Base-by-base conservation (phyloP, 2,888 invertebrate genomes). In the Thymelicus acteon region DNA sequence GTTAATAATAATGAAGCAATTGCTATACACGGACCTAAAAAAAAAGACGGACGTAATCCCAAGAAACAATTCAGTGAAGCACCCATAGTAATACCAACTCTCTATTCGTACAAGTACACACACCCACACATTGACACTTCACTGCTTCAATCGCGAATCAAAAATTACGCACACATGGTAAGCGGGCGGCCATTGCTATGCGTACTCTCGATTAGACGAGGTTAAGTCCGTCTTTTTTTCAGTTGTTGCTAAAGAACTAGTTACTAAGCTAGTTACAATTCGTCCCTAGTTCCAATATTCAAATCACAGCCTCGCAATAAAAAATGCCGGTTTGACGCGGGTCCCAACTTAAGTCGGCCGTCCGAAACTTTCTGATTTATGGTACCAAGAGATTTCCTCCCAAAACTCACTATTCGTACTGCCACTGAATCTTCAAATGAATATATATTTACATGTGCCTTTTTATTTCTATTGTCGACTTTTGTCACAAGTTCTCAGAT, bases 361-460 rank as follows among this genome's bases (percentile, higher is more conserved):
- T 72, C 72, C 58, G 60, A 73, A 77, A 73, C 70, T 76, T 73
- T 70, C 70, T 76, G 76, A 77, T 77, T 76, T 76, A 77, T 76
- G 63, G 71, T 63, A 65, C 58, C 67, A 52, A 62, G 72, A 73
- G 72, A 74, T 71, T 72, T 72, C 71, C 68, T 37, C 72, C 54
- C 57, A 44, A 52, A 72, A 54, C 68, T 71, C 61, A 58, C 57
- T 74, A 72, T 70, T 74, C 61, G 39, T 70, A 61, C 62, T 57
- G 47, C 31, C 57, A 47, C 62, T 62, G 68, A 69, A 69, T 62
- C 68, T 62, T 57, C 57, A 62, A 69, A 69, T 62, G 62, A 69
- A 69, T 69, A 62, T 62, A 69, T 57, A 69, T 69, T 57, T 62
- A 62, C 62, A 65, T 66, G n/a, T 48, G 13, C 10, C 24, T 58